Evolutionary conservation across 2,888 invertebrate genomes (phyloP).

Genomic region (Morinoia aosen): DNA sequence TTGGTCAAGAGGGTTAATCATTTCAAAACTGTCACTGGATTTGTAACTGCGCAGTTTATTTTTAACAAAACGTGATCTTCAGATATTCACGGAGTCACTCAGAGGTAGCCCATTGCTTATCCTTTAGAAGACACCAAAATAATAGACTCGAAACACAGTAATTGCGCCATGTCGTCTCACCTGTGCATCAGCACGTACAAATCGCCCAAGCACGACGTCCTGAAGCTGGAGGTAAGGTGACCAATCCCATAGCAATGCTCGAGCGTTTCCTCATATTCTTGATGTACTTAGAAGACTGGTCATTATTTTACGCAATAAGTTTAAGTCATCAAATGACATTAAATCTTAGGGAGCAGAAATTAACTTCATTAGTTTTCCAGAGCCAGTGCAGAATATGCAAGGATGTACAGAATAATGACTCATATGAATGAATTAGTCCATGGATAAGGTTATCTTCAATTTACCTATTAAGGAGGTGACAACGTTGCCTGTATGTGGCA

Average conservation of each 20-base stretch:
- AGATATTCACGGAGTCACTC: too few relatives aligned
- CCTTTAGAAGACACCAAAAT: background rate
- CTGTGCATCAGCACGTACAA: constrained; percentile 67
- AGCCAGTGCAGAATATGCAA: background rate
- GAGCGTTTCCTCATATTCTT: too few relatives aligned
- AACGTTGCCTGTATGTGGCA: too few relatives aligned
- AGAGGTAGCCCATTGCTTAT: too few relatives aligned
- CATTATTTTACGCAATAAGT: background rate
- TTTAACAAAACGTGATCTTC: too few relatives aligned
- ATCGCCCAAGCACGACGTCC: constrained; percentile 60
- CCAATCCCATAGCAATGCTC: too few relatives aligned
- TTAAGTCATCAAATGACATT: background rate
- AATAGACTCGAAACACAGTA: background rate
- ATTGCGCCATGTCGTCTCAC: constrained; percentile 61
- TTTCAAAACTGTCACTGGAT: too few relatives aligned
- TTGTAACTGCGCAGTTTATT: too few relatives aligned
- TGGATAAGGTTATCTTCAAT: too few relatives aligned
- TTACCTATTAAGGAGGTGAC: too few relatives aligned
- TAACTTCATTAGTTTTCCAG: background rate
- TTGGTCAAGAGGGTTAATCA: too few relatives aligned
- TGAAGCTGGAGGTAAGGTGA: constrained; percentile 63
- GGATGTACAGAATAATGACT: background rate
- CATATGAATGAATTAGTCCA: too few relatives aligned
- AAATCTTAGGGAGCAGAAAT: background rate
- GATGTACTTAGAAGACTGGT: background rate